Evolutionary conservation across 2,113 vertebrate species (phyloP).

Genomic region (Colaptes auratus): DNA sequence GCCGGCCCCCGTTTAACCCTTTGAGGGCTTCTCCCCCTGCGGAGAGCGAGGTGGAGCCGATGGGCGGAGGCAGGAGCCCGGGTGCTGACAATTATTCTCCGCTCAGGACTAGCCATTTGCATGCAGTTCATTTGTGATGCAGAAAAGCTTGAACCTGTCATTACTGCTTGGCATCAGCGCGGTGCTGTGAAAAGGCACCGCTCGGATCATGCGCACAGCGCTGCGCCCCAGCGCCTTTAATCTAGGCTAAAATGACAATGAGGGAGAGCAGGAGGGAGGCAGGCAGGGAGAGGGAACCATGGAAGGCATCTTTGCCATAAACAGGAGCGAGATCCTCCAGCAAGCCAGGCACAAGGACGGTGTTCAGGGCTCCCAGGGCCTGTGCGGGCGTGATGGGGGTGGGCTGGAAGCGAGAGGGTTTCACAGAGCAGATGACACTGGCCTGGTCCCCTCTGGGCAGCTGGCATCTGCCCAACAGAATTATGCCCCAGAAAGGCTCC

Average conservation of each 20-base stretch:
- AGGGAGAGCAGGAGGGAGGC: not conserved
- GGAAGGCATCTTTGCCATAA: not conserved
- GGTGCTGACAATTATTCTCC: slow-evolving; percentile 70
- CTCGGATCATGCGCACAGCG: slow-evolving; percentile 54
- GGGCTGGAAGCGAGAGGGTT: not conserved
- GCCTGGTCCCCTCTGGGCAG: not conserved
- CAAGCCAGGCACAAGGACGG: not conserved
- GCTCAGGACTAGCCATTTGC: slow-evolving; percentile 77
- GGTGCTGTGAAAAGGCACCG: slow-evolving; percentile 50
- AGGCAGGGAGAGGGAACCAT: not conserved
- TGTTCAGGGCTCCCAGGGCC: not conserved
- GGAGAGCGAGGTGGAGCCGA: not conserved
- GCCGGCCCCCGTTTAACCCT: slow-evolving; percentile 15
- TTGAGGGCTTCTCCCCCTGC: slow-evolving; percentile 1
- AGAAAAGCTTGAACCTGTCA: slow-evolving; percentile 80
- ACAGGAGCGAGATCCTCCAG: not conserved
- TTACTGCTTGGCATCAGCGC: slow-evolving; percentile 76
- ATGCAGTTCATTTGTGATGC: slow-evolving; percentile 78
- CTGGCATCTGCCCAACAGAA: not conserved
- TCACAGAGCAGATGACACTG: not conserved
- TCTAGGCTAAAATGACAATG: slow-evolving; percentile 61
- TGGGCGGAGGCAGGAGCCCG: not conserved
- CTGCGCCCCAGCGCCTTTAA: slow-evolving; percentile 55
- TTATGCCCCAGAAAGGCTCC: slow-evolving; percentile 6
- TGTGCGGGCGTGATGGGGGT: accelerated